phyloP scores from a whole-genome alignment of 2,113 vertebrate species.

The Pachycephala philippinensis region DNA sequence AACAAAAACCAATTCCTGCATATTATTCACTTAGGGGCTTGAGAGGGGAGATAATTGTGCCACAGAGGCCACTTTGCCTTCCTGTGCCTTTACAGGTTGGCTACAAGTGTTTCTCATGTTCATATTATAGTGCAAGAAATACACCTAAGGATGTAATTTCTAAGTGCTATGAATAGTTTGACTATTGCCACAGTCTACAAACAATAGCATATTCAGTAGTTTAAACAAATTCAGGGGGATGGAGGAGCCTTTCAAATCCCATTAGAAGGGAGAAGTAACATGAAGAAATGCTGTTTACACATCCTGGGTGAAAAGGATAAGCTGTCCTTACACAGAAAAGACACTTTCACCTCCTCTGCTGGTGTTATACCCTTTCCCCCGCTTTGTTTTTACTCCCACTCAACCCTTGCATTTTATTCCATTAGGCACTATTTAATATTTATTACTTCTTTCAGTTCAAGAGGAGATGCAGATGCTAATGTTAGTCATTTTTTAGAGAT shows the following conservation, averaged over 20 bases:
- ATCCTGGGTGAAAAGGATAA: neutral
- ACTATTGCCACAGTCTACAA: neutral
- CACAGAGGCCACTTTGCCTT: neutral
- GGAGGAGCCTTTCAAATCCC: neutral
- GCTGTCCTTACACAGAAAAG: neutral
- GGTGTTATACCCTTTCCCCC: neutral
- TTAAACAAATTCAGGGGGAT: neutral
- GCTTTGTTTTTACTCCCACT: neutral
- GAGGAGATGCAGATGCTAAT: neutral
- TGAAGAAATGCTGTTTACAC: neutral
- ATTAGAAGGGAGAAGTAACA: neutral
- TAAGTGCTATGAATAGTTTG: neutral
- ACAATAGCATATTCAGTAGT: neutral
- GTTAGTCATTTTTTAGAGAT: neutral
- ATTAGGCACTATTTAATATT: neutral
- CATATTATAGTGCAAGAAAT: neutral
- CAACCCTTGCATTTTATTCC: neutral
- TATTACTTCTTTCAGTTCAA: slow-evolving; percentile 4
- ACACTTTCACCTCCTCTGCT: neutral
- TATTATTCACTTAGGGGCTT: neutral
- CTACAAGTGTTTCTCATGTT: neutral
- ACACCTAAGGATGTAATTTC: neutral
- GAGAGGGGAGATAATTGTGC: neutral
- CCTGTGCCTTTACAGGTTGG: neutral
- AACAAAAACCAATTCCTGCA: neutral